Percentiles rank a stretch among this genome's conserved stretches.
These are phyloP conservation scores for Gopherus evgoodei DNA, from an alignment of 2,113 vertebrate species.

Conservation along the genomic window DNA sequence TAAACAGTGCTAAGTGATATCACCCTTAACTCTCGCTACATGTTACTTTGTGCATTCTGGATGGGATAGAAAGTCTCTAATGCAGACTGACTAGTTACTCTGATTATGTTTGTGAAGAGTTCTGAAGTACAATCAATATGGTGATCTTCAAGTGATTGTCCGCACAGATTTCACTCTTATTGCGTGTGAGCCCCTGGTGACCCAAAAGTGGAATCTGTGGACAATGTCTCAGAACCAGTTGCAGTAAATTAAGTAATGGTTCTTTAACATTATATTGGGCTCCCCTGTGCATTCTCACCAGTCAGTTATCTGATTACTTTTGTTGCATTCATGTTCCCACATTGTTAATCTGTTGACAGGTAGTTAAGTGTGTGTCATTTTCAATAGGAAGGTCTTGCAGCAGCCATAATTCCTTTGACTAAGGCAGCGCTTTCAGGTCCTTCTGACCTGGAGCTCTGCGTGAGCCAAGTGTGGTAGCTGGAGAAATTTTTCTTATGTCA, in stretches of 20 bases:
- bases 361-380: neutral
- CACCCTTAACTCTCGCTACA: neutral
- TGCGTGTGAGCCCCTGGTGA: neutral
- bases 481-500: neutral
- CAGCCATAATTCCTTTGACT: neutral
- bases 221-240: neutral
- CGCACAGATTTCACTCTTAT: neutral
- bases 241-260: neutral
- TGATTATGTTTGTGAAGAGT: too few species aligned
- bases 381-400: neutral
- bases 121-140: too few species aligned
- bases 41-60: neutral
- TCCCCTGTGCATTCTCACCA: neutral
- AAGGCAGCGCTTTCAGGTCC: accelerated
- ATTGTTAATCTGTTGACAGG: neutral
- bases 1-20: too few species aligned
- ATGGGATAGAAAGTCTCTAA: neutral
- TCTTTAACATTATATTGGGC: neutral
- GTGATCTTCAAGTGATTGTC: neutral
- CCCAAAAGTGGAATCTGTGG: neutral
- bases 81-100: neutral
- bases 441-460: accelerated
- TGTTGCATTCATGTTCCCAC: neutral
- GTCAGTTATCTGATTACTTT: neutral
- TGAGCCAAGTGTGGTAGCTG: neutral